Conservation (phyloP, 2,888 invertebrate species). For the Ditula angustiorana region DNA sequence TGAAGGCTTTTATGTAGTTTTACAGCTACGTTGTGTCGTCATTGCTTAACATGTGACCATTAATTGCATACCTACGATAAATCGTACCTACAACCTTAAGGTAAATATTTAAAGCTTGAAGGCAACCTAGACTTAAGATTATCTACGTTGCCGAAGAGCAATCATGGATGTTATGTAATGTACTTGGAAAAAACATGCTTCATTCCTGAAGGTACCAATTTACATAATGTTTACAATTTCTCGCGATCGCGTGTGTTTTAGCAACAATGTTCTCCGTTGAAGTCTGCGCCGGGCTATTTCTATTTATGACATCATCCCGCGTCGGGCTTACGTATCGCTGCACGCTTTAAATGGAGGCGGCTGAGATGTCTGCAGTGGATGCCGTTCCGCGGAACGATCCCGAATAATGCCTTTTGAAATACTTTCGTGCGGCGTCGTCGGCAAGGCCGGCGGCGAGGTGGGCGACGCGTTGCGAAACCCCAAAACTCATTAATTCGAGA, state of each 20-base stretch:
- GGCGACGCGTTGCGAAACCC: constrained; percentile 74
- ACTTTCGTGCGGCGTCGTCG: constrained; percentile 63
- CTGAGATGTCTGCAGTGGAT: constrained; percentile 82
- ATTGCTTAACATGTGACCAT: constrained; percentile 19
- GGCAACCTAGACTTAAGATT: background rate
- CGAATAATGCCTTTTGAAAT: constrained; percentile 80
- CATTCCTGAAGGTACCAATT: constrained; percentile 41
- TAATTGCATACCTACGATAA: too few relatives aligned
- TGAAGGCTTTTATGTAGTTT: constrained; percentile 41
- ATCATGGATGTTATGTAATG: background rate
- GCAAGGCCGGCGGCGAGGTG: constrained; percentile 63
- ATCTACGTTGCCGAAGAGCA: background rate
- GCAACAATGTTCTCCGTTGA: constrained; percentile 67
- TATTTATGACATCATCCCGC: constrained; percentile 86
- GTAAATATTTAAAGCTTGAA: background rate
- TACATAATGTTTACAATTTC: constrained; percentile 60
- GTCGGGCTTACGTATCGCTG: constrained; percentile 85
- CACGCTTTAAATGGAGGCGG: constrained; percentile 86
- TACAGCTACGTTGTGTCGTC: constrained; percentile 37
- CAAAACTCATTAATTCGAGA: constrained; percentile 79
- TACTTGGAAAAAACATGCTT: constrained; percentile 37
- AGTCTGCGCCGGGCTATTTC: constrained; percentile 82
- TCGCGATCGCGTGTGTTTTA: constrained; percentile 68
- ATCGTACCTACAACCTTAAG: too few relatives aligned
- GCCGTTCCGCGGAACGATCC: constrained; percentile 82